Evolutionary conservation across 2,113 vertebrate genomes (phyloP), one percentile per base, ranked within the genome.

Genomic region (Danionella cerebrum): DNA sequence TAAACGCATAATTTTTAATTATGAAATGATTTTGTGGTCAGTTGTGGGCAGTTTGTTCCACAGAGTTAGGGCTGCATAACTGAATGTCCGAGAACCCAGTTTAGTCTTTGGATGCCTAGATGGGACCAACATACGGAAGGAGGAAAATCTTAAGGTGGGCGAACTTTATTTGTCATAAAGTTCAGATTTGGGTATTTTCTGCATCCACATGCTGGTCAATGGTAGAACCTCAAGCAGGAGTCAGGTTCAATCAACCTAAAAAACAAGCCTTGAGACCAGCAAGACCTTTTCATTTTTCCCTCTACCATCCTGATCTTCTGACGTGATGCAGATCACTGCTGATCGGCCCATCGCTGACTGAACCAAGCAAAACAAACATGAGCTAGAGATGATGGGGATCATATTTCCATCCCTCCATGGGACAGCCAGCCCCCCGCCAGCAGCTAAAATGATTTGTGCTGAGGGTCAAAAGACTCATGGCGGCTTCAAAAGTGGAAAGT

Each of bases 391-490:
- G 91, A 82, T 85, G 78, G 83, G 87, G 91, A 96, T 97, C 92
- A 83, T 83, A 87, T 97, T 97, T 95, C 94, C 83, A 78, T 65
- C 83, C 80, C 69, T 84, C 84, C 79, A 83, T 69, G 78, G 65
- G 57, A 25, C 55, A 14, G 65, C 12, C 84, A 78, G 82, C 80
- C 84, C 88, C 87, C 86, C 85, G 87, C 84, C 54, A 82, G 87
- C 79, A 82, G 77, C 83, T 83, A 89, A 85, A 84, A 89, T 96
- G 94, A 97, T 96, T 97, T 98, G 93, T 96, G 92, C 90, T 90
- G 67, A 66, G 84, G 88, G 92, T 94, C 90, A 83, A 84, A 84
- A 93, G 92, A 96, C 94, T 93, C 86, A 85, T 84, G 67, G 85
- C 89, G 90, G 91, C 92, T 94, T 94, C 83, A 90, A 91, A 89